phyloP scores from a whole-genome alignment of 1,140 invertebrate species.

The Pseudomyrmex gracilis region DNA sequence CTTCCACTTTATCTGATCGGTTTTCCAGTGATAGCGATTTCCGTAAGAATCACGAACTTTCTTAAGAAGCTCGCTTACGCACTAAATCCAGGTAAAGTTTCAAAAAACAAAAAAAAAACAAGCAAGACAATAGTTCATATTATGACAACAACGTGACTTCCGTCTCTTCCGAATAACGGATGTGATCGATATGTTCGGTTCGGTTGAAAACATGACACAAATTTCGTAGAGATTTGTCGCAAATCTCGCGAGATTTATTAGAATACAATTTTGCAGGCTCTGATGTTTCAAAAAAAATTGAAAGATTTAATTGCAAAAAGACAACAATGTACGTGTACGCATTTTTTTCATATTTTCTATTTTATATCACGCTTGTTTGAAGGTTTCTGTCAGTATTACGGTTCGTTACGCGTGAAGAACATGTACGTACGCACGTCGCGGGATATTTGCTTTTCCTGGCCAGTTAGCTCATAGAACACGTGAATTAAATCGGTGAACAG shows the following conservation, averaged over 20 bases:
- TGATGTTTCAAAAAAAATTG: neutral
- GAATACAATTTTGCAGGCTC: too few species aligned
- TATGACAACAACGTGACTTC: constrained; percentile 9
- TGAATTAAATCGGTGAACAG: constrained; percentile 57
- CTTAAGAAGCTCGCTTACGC: constrained; percentile 93
- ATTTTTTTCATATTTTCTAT: neutral
- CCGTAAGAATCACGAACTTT: constrained; percentile 93
- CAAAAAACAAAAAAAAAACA: constrained; percentile 15
- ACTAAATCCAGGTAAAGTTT: constrained; percentile 91
- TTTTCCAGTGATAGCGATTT: constrained; percentile 93
- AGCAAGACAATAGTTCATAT: constrained; percentile 4
- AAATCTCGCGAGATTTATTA: too few species aligned
- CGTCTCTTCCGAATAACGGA: neutral
- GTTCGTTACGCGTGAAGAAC: neutral
- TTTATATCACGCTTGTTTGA: constrained; percentile 14
- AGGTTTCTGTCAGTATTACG: neutral
- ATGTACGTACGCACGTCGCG: neutral
- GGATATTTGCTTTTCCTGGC: constrained; percentile 26
- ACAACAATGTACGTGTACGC: neutral
- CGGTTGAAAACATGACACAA: neutral
- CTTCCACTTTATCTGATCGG: constrained; percentile 93
- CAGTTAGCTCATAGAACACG: constrained; percentile 38
- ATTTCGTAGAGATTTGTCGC: too few species aligned
- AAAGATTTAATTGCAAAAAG: neutral
- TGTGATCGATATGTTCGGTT: too few species aligned